Percentiles rank a stretch among this genome's conserved stretches.
These are phyloP conservation scores for Proisotoma minuta DNA, from an alignment of 2,888 invertebrate species.

Conservation along the genomic window DNA sequence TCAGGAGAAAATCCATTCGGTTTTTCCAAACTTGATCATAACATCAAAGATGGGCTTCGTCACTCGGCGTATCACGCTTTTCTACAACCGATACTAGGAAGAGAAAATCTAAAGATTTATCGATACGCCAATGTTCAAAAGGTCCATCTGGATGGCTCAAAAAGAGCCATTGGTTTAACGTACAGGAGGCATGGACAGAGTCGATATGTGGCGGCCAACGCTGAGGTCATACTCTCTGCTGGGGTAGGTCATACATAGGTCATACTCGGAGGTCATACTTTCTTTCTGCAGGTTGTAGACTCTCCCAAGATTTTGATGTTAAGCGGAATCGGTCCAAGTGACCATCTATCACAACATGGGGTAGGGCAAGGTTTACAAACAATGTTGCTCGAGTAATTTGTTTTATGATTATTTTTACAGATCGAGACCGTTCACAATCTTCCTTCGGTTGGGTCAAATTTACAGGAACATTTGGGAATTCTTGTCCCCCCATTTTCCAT, in stretches of 20 bases:
- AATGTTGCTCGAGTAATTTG: not conserved
- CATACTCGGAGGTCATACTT: constrained; percentile 23
- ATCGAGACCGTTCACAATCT: constrained; percentile 16
- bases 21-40: constrained; percentile 26
- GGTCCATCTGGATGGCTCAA: not conserved
- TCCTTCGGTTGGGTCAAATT: constrained; percentile 23
- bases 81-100: constrained; percentile 17
- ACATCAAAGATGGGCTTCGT: constrained; percentile 29
- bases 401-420: no score
- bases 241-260: no score
- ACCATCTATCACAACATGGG: constrained; percentile 15
- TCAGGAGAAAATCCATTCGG: constrained; percentile 17
- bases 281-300: constrained; percentile 22
- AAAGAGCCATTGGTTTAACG: constrained; percentile 23
- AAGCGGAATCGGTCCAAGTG: constrained; percentile 23
- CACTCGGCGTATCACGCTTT: constrained; percentile 25
- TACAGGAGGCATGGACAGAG: constrained; percentile 21
- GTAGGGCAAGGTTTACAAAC: not conserved
- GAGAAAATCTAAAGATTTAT: constrained; percentile 14
- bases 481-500: not conserved
- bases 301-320: constrained; percentile 27
- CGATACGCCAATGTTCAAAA: constrained; percentile 23
- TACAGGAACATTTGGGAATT: constrained; percentile 27
- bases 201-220: constrained; percentile 15
- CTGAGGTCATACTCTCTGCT: constrained; percentile 22